Evolutionary conservation across 1,140 invertebrate genomes (phyloP).

Genomic region (Drosophila sp.): DNA sequence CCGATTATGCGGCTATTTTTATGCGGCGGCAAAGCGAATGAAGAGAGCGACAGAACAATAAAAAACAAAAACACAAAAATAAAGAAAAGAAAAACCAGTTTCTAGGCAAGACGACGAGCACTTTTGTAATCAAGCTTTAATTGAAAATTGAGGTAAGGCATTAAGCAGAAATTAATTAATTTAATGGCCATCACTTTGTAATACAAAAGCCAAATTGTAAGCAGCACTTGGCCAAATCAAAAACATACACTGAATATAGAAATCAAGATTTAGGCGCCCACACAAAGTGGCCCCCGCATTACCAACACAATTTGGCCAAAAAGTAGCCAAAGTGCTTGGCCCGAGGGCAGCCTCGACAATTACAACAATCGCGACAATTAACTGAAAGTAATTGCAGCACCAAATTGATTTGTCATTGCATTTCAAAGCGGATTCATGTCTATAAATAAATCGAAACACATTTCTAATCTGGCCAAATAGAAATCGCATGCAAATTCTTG

Average conservation of each 20-base stretch:
- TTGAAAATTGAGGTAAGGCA: constrained; percentile 63
- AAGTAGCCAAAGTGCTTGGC: constrained; percentile 21
- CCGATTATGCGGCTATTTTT: constrained; percentile 37
- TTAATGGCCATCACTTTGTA: constrained; percentile 74
- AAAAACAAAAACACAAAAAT: neutral
- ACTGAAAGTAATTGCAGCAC: constrained; percentile 16
- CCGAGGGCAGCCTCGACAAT: constrained; percentile 3
- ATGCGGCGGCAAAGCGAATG: constrained; percentile 15
- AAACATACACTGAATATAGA: constrained; percentile 4
- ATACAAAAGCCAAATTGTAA: constrained; percentile 28
- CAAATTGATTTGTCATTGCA: constrained; percentile 67
- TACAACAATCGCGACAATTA: constrained; percentile 26
- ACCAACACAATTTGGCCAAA: constrained; percentile 23
- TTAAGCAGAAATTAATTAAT: constrained; percentile 67
- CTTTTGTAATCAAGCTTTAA: constrained; percentile 67
- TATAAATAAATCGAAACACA: constrained; percentile 14
- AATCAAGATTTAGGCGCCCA: constrained; percentile 18
- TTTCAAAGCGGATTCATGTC: constrained; percentile 12
- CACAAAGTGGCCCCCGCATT: constrained; percentile 14
- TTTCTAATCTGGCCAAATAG: constrained; percentile 5
- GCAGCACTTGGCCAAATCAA: constrained; percentile 30
- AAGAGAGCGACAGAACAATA: constrained; percentile 1
- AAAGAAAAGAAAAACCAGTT: constrained; percentile 43
- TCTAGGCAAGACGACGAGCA: neutral
- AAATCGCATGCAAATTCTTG: constrained; percentile 47